Evolutionary conservation across 1,140 invertebrate species (phyloP), one percentile per base, ranked within the genome.

Genomic region (Dinothrombium tinctorium): DNA sequence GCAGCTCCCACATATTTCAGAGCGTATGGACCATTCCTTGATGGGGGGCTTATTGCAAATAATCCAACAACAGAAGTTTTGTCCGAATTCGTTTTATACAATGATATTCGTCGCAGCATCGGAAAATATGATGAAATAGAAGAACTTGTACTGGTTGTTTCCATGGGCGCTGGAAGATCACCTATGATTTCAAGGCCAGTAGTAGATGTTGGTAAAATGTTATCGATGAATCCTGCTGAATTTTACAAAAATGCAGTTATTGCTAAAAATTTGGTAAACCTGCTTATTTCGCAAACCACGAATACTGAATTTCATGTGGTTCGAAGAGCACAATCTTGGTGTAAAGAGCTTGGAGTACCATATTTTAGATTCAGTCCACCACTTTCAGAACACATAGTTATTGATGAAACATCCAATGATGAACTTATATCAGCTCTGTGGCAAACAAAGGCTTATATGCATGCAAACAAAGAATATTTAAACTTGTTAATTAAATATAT

Each of bases 1-100:
- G 87, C 89, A 1, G 89, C 89, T 19, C 89, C 89, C 0, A 84
- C 84, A 0, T 96, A 89, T 61, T 96, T 95, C 54, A 65, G 69
- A 41, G 68, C 76, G 0, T 78, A 73, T 54, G 76, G 74, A 15
- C 59, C 69, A 39, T 94, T 79, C 54, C 55, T 95, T 15, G 90
- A 96, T 56, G 90, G 89, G 12, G 90, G 90, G 12, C 59, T 98
- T 4, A 86, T 94, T 41, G 72, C 87, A 1, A 98, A 98, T 55
- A 96, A 96, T 57, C 90, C 90, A 0, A 90, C 89, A 0, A 55
- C 95, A 31, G 89, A 95, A 56, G 72, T 81, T 0, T 60, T 95
- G 33, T 84, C 86, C 0, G 90, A 96, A 60, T 74, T 95, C 25
- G 69, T 81, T 22, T 80, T 92, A 52, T 76, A 86, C 50, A 79